Evolutionary conservation across 1,140 invertebrate species (phyloP).

Genomic region (Holcopasites calliopsidis): DNA sequence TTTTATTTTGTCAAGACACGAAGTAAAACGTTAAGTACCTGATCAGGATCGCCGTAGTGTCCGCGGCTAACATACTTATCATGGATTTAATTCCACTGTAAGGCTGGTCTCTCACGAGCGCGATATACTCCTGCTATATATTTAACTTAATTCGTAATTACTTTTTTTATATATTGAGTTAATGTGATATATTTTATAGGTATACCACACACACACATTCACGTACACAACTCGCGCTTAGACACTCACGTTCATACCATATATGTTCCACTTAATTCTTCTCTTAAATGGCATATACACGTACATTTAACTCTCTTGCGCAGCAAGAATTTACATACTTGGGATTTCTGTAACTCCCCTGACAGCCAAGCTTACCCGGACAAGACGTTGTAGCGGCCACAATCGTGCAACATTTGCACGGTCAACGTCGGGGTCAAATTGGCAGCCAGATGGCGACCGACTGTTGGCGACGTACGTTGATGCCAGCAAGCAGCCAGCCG

Average conservation of each 20-base stretch:
- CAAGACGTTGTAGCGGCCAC: too few species aligned
- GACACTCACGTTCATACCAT: conserved; percentile 23
- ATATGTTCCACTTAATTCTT: conserved; percentile 42
- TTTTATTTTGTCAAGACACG: conserved; percentile 24
- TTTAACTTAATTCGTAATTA: too few species aligned
- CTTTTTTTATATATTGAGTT: conserved; percentile 52
- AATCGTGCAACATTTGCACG: too few species aligned
- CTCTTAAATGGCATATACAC: conserved; percentile 46
- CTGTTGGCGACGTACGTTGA: too few species aligned
- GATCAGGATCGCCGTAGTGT: conserved; percentile 38
- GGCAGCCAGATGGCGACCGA: too few species aligned
- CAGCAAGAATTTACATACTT: conserved; percentile 15
- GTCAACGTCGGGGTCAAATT: too few species aligned
- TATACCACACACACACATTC: conserved; percentile 6
- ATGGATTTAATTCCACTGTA: conserved; percentile 43
- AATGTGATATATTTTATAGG: conserved; percentile 53
- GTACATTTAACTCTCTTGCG: conserved; percentile 38
- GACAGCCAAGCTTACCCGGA: too few species aligned
- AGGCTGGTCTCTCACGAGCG: conserved; percentile 50
- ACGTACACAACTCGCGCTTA: too few species aligned
- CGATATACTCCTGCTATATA: conserved; percentile 44
- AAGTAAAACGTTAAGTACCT: conserved; percentile 60
- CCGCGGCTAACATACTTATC: conserved; percentile 45
- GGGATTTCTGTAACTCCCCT: too few species aligned
- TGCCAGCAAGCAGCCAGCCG: too few species aligned